Percentiles rank a stretch among this genome's conserved stretches.
Evolutionary conservation across 2,888 invertebrate species (phyloP).

Genomic region (Epinotia nisella): DNA sequence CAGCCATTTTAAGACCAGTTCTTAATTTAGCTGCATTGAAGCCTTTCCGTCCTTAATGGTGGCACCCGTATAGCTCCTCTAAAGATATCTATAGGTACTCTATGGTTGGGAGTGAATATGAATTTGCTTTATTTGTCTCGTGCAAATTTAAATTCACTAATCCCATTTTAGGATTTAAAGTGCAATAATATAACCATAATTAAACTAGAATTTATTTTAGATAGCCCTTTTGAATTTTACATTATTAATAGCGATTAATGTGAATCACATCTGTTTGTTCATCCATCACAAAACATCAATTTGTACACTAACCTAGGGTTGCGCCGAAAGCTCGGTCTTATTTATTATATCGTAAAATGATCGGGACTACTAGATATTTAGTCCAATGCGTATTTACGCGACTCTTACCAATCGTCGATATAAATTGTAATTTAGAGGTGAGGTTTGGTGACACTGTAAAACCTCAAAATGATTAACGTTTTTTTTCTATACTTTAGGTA

Average conservation of each 20-base stretch:
- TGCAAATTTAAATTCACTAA: constrained; percentile 8
- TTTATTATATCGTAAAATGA: constrained; percentile 1
- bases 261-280: not conserved
- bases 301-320: not conserved
- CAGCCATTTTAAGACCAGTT: no score
- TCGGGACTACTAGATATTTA: constrained; percentile 17
- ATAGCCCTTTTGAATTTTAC: constrained; percentile 28
- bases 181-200: constrained; percentile 15
- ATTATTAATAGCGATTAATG: not conserved
- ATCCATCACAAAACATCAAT: not conserved
- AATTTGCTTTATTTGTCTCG: not conserved
- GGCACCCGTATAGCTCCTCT: no score
- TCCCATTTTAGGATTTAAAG: constrained; percentile 6
- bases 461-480: no score
- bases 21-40: no score
- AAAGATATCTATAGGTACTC: no score
- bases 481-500: no score
- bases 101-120: not conserved
- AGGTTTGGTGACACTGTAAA: no score
- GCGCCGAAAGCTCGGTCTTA: not conserved
- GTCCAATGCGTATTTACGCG: not conserved
- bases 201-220: constrained; percentile 29
- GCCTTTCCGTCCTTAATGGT: no score
- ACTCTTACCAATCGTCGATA: constrained; percentile 3
- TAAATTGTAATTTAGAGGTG: no score